These are phyloP conservation scores for Drosophila aff. DNA, from an alignment of 1,140 invertebrate species.

Conservation along the genomic window DNA sequence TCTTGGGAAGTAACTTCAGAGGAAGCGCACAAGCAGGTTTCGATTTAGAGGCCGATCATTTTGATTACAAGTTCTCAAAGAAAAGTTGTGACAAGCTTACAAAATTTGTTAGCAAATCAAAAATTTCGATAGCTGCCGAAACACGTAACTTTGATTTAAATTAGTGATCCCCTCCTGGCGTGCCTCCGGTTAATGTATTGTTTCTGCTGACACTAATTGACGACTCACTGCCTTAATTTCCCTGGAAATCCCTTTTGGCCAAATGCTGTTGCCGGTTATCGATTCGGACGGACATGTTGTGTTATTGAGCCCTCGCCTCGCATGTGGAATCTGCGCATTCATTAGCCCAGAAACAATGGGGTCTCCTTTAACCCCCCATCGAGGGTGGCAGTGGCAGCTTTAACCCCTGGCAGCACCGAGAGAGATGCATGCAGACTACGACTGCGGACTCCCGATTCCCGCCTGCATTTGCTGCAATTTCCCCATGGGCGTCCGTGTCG, in stretches of 20 bases:
- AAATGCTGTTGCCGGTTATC: slow-evolving; percentile 9
- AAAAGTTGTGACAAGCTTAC: too few relatives aligned
- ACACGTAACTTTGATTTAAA: neutral
- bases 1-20: neutral
- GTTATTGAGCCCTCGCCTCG: neutral
- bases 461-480: slow-evolving; percentile 52
- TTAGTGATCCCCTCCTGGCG: neutral
- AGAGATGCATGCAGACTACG: slow-evolving; percentile 10
- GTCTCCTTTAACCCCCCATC: neutral
- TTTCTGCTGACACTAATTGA: neutral
- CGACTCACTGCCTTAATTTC: neutral
- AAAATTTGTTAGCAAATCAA: too few relatives aligned
- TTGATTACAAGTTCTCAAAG: neutral
- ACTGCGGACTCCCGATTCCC: neutral
- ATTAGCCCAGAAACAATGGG: slow-evolving; percentile 7
- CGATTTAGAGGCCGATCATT: neutral
- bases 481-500: slow-evolving; percentile 38
- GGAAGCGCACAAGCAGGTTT: too few relatives aligned
- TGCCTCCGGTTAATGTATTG: too few relatives aligned
- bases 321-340: neutral
- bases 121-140: too few relatives aligned
- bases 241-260: slow-evolving; percentile 7
- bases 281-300: slow-evolving; percentile 2
- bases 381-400: neutral
- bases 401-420: slow-evolving; percentile 2